phyloP scores from a whole-genome alignment of 2,113 vertebrate genomes.

The Semnornis frantzii region DNA sequence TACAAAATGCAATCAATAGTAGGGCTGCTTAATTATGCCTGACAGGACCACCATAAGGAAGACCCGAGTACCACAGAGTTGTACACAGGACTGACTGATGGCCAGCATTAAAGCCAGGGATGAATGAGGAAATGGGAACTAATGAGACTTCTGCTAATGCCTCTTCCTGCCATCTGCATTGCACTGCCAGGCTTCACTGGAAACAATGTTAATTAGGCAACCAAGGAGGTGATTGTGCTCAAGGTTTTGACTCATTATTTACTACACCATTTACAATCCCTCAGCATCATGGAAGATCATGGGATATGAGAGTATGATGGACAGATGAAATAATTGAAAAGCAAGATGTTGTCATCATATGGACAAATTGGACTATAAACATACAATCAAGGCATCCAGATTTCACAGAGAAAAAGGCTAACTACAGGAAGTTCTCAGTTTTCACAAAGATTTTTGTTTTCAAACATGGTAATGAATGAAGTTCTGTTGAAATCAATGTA shows the following conservation, averaged over 20 bases:
- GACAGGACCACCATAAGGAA: constrained; percentile 35
- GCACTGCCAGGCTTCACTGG: neutral
- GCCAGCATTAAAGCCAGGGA: neutral
- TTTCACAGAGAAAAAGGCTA: neutral
- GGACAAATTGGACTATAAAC: neutral
- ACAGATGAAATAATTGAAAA: neutral
- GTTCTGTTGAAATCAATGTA: neutral
- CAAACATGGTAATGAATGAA: neutral
- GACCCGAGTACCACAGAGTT: neutral
- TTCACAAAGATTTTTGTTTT: neutral
- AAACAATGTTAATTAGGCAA: neutral
- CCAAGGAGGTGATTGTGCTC: neutral
- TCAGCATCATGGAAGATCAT: neutral
- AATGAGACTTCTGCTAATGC: neutral
- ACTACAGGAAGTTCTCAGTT: neutral
- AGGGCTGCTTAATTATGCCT: constrained; percentile 32
- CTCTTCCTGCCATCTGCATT: neutral
- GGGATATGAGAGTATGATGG: neutral
- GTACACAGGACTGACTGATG: neutral
- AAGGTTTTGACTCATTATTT: neutral
- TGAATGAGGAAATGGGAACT: neutral
- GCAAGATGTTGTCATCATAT: neutral
- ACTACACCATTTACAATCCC: neutral
- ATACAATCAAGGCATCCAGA: neutral
- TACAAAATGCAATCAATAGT: neutral